Percentiles rank a stretch among this genome's conserved stretches.
Conservation (phyloP, 2,888 invertebrate species). For the Stenchaetothrips biformis region DNA sequence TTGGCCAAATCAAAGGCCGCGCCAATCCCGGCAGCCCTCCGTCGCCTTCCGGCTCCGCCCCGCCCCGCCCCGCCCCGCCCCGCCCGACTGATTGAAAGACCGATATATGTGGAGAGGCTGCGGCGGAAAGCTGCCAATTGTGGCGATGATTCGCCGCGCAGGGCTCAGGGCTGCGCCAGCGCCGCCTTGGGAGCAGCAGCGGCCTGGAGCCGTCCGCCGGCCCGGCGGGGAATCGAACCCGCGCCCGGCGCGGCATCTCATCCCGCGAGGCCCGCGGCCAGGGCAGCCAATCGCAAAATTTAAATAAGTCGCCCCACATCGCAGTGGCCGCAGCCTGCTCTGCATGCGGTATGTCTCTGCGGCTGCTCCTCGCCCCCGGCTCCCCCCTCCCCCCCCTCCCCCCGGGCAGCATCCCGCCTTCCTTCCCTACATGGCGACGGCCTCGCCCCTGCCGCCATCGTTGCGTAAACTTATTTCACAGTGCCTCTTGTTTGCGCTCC, state of each 20-base stretch:
- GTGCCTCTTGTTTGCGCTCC: constrained; percentile 16
- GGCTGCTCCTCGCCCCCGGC: too few species aligned
- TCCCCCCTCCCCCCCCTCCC: not conserved
- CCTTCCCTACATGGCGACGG: not conserved
- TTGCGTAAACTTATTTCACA: constrained; percentile 9
- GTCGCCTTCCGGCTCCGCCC: not conserved
- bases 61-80: too few species aligned
- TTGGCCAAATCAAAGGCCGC: not conserved
- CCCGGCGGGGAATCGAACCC: too few species aligned
- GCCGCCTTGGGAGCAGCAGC: too few species aligned
- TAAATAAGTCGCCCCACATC: constrained; percentile 1
- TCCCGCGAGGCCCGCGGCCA: not conserved
- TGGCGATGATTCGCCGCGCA: too few species aligned
- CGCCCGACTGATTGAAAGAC: too few species aligned
- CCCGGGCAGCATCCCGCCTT: not conserved
- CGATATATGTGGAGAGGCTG: too few species aligned
- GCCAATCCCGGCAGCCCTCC: not conserved
- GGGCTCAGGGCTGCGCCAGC: too few species aligned
- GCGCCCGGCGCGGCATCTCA: not conserved
- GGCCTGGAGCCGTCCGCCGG: too few species aligned
- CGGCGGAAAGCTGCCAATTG: too few species aligned
- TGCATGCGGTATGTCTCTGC: not conserved
- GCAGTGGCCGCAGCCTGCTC: not conserved
- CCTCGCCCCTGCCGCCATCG: not conserved
- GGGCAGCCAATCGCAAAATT: constrained; percentile 15